Conservation (phyloP, 2,888 invertebrate genomes). For the Amiota communis region DNA sequence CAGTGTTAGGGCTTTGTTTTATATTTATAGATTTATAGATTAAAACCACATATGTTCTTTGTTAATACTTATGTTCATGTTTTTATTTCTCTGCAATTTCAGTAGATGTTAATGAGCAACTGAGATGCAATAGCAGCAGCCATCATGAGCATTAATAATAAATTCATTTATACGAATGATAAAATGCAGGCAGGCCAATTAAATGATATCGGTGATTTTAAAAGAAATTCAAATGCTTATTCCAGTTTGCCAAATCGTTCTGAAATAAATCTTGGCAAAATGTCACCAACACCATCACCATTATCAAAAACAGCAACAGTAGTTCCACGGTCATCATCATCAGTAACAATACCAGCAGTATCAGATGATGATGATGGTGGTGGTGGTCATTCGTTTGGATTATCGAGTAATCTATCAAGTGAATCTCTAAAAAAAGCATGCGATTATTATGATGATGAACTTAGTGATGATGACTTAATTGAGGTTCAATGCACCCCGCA, state of each 20-base stretch:
- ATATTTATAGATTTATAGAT: too few relatives aligned
- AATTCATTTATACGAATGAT: background rate
- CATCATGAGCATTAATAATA: slow-evolving; percentile 11
- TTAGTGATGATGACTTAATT: slow-evolving; percentile 67
- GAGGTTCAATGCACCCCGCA: slow-evolving; percentile 61
- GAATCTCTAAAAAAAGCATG: slow-evolving; percentile 69
- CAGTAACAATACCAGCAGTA: background rate
- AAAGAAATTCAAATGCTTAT: slow-evolving; percentile 59
- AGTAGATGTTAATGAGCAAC: background rate
- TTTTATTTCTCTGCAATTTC: too few relatives aligned
- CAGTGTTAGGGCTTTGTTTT: too few relatives aligned
- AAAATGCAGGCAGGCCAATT: slow-evolving; percentile 39
- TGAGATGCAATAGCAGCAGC: background rate
- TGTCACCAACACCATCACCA: slow-evolving; percentile 32
- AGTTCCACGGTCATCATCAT: too few relatives aligned
- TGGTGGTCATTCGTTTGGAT: slow-evolving; percentile 46
- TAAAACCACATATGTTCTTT: too few relatives aligned
- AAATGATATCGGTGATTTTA: slow-evolving; percentile 51
- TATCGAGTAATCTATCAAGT: slow-evolving; percentile 67
- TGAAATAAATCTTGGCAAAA: background rate
- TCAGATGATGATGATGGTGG: too few relatives aligned
- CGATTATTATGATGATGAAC: slow-evolving; percentile 62
- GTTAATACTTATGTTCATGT: too few relatives aligned
- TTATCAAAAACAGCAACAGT: background rate
- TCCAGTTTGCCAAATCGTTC: slow-evolving; percentile 53